phyloP scores from a whole-genome alignment of 2,797 vertebrate genomes.

The Kryptopterus vitreolus region DNA sequence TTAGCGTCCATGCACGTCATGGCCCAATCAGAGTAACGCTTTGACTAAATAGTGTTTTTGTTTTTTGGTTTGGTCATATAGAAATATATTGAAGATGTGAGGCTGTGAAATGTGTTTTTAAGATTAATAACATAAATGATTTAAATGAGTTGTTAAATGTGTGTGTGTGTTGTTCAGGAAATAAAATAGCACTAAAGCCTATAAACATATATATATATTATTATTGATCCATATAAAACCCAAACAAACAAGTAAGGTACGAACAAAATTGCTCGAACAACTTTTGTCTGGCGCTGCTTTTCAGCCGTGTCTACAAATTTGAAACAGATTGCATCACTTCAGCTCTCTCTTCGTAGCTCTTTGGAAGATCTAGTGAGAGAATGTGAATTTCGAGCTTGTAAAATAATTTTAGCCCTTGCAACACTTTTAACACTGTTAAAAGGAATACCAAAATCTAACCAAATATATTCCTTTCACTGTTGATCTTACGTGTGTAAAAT shows the following conservation, averaged over 20 bases:
- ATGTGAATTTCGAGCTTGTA: background rate
- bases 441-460: background rate
- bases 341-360: background rate
- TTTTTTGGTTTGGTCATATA: background rate
- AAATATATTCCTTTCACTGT: too few relatives aligned
- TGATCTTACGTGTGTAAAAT: too few relatives aligned
- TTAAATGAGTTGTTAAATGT: background rate
- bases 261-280: background rate
- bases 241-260: background rate
- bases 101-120: background rate
- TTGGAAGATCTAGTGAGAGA: background rate
- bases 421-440: conserved; percentile 2
- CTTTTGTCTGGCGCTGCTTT: background rate
- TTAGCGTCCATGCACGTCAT: background rate
- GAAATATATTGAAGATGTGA: background rate
- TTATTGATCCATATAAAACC: background rate
- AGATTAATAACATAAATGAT: background rate
- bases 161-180: background rate
- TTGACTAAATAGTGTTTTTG: background rate
- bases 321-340: conserved; percentile 25
- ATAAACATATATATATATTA: background rate
- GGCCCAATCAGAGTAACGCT: background rate
- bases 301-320: background rate
- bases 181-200: background rate
- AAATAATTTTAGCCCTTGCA: conserved; percentile 6